These are phyloP conservation scores for Gadopsis marmoratus DNA, from an alignment of 2,797 vertebrate genomes.

Conservation along the genomic window DNA sequence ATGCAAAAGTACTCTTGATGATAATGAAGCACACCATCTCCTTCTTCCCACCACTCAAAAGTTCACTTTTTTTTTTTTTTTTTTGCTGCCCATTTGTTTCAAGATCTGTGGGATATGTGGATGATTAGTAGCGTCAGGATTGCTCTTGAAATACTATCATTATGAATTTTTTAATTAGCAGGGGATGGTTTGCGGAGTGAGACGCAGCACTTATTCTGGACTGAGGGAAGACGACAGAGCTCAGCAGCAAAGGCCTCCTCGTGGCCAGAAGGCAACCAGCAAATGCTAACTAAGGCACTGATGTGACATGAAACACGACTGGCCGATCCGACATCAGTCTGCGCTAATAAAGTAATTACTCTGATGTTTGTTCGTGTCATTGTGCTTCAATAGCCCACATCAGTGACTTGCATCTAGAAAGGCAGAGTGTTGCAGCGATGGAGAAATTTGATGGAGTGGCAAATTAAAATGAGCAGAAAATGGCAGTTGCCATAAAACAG, in stretches of 20 bases:
- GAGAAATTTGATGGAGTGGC: constrained; percentile 51
- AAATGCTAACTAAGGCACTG: constrained; percentile 43
- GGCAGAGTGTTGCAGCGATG: constrained; percentile 26
- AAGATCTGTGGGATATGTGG: constrained; percentile 59
- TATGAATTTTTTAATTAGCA: constrained; percentile 73
- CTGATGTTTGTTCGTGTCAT: constrained; percentile 42
- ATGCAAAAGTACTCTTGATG: constrained; percentile 55
- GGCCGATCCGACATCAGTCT: constrained; percentile 39
- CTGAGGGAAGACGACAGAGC: constrained; percentile 38
- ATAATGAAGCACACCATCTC: constrained; percentile 53
- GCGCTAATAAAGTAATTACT: constrained; percentile 56
- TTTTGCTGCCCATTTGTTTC: constrained; percentile 44
- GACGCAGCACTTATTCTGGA: constrained; percentile 33
- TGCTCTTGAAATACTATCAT: constrained; percentile 59
- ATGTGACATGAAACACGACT: constrained; percentile 64
- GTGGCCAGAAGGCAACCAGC: constrained; percentile 43
- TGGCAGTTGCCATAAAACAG: constrained; percentile 52
- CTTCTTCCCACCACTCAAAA: constrained; percentile 14
- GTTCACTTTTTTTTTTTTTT: constrained; percentile 35
- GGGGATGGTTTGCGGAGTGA: constrained; percentile 55
- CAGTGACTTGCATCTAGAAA: constrained; percentile 55
- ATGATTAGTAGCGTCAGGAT: constrained; percentile 68
- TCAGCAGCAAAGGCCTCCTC: constrained; percentile 46
- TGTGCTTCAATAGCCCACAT: constrained; percentile 34
- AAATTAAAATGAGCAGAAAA: constrained; percentile 60